Base-by-base conservation (phyloP, 2,797 vertebrate genomes). In the Heliangelus exortis region DNA sequence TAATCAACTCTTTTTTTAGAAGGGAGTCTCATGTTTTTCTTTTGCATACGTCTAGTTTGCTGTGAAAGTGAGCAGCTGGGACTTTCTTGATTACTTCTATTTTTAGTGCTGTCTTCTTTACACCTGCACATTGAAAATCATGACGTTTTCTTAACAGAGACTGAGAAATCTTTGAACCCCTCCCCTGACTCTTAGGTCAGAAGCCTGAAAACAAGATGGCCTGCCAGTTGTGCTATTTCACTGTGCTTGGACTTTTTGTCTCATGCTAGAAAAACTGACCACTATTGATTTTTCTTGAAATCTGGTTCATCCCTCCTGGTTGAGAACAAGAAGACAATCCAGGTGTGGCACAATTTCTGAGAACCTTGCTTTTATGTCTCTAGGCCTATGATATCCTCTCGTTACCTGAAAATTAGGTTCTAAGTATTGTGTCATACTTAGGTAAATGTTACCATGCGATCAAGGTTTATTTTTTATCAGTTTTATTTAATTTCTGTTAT, bases 1-100 rank as follows among this genome's bases (percentile, higher is more conserved):
- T 95, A 96, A 96, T 96, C 74, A 96, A 33, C 57, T 94, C 73
- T 90, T 92, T 94, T 95, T 96, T 95, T 92, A 94, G 92, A 92
- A 89, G 33, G 83, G 83, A 86, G 63, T 95, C 90, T 96, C 45
- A n/a, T 93, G 89, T 95, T 93, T 92, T 95, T 76, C 93, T 92
- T 94, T 92, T 90, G 88, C 90, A 74, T 96, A 77, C 9, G 8
- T 95, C 92, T 96, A 90, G 80, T 91, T 90, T 13, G 28, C 93
- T 84, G 53, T 93, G 92, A n/a, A 94, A 95, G 55, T 82, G 77
- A 95, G 90, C 93, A 94, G 77, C 93, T 96, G 96, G 84, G 93
- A 76, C 74, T 90, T 85, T 91, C 66, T 87, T 92, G 90, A 95
- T 95, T 94, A 31, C 36, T 94, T 94, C 93, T 96, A 92, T 95